Evolutionary conservation across 2,113 vertebrate species (phyloP), one percentile per base, ranked within the genome.

Genomic region (Megaleporinus macrocephalus): DNA sequence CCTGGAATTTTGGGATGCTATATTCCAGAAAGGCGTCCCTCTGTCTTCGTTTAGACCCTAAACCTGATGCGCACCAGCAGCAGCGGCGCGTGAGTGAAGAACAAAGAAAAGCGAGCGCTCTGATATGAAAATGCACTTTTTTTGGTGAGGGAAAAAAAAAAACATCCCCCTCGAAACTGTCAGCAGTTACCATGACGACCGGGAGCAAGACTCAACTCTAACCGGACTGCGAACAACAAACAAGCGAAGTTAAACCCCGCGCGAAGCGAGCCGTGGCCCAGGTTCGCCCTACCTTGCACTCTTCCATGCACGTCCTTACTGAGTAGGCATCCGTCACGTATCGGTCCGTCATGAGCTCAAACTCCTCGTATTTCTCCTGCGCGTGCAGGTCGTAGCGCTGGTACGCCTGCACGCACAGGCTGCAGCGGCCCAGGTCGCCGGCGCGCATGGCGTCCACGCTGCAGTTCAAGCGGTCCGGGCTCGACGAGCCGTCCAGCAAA

Each of bases 311-410:
- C 51, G 97, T 98, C 91, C 96, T 96, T 78, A 99, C 98, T 77
- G 98, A 99, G 95, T 99, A 99, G 85, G 93, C 96, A 88, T 96
- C 94, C 88, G 96, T 96, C 89, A 98, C 97, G 87, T 98, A 99
- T 90, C 98, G 98, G 84, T 96, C 94, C 89, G 98, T 95, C 93
- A 97, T 93, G 86, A 95, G 93, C 82, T 98, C 96, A 91, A 99
- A 99, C 93, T 99, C 98, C 88, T 95, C 95, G 88, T 98, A 99
- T 90, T 96, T 96, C 91, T 97, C 95, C 95, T 96, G 97, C 83
- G 97, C 98, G 89, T 95, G 92, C 94, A 93, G 95, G 93, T 99
- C 98, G 69, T 96, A 96, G 89, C 90, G 91, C 89, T 96, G 96
- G 92, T 96, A 99, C 90, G 96, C 96, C 93, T 93, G 95, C 76